phyloP scores from a whole-genome alignment of 2,888 invertebrate species.

The Drepanosiphum platanoidis region DNA sequence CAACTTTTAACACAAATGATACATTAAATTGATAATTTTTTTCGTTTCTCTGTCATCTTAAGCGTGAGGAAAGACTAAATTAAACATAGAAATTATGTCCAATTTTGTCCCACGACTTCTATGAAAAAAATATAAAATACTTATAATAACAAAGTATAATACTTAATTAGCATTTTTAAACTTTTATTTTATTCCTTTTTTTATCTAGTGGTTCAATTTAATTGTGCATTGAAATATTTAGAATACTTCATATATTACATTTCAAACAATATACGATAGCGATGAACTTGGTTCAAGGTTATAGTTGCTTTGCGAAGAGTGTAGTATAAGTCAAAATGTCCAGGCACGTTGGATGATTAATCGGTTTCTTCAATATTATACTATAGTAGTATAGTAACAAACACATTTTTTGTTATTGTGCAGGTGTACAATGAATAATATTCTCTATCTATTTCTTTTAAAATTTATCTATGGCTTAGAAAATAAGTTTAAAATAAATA shows the following conservation, averaged over 20 bases:
- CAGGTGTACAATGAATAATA: not conserved
- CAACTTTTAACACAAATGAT: too few relatives aligned
- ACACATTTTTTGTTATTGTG: constrained; percentile 19
- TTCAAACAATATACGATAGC: not conserved
- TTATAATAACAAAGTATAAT: too few relatives aligned
- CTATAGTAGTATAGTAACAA: not conserved
- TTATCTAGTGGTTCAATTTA: not conserved
- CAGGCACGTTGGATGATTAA: constrained; percentile 35
- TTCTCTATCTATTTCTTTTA: not conserved
- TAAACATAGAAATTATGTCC: too few relatives aligned
- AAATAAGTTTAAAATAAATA: constrained; percentile 12
- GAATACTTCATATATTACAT: not conserved
- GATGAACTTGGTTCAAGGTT: constrained; percentile 46
- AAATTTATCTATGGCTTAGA: not conserved
- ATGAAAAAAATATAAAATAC: too few relatives aligned
- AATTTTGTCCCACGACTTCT: too few relatives aligned
- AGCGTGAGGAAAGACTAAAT: too few relatives aligned
- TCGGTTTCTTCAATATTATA: constrained; percentile 21
- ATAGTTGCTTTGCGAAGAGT: constrained; percentile 4
- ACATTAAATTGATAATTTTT: too few relatives aligned
- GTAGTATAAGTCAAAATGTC: constrained; percentile 1
- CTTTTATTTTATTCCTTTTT: not conserved
- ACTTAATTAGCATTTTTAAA: not conserved
- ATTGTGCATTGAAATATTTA: not conserved
- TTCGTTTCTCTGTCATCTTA: too few relatives aligned